Evolutionary conservation across 2,797 vertebrate genomes (phyloP).

Genomic region (Lindbergichthys nudifrons): DNA sequence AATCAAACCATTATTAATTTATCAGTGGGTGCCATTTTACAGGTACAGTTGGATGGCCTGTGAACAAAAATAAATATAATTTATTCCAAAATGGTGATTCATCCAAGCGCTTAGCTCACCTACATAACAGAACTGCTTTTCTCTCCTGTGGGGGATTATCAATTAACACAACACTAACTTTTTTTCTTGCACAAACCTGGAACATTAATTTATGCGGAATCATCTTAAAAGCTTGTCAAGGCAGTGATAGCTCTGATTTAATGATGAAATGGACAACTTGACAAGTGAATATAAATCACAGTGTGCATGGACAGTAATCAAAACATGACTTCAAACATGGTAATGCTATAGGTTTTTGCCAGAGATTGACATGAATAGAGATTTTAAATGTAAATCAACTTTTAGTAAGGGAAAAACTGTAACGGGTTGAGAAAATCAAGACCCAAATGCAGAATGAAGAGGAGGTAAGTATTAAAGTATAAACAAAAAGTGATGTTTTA

Average conservation of each 20-base stretch:
- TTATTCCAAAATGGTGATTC: slow-evolving; percentile 28
- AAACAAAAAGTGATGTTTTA: too few relatives aligned
- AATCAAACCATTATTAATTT: slow-evolving; percentile 17
- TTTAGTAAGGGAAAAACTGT: not conserved
- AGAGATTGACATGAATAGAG: not conserved
- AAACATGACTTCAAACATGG: slow-evolving; percentile 1
- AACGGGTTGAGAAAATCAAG: too few relatives aligned
- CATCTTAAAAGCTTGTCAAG: not conserved
- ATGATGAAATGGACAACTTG: not conserved
- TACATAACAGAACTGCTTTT: slow-evolving; percentile 28
- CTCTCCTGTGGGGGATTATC: slow-evolving; percentile 19
- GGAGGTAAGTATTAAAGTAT: too few relatives aligned
- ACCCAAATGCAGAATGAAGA: too few relatives aligned
- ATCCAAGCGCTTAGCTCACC: slow-evolving; percentile 10
- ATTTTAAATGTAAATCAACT: not conserved
- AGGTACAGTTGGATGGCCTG: not conserved
- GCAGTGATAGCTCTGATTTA: slow-evolving; percentile 10
- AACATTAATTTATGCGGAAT: slow-evolving; percentile 15
- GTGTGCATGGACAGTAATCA: not conserved
- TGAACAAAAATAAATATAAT: slow-evolving; percentile 22
- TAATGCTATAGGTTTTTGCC: not conserved
- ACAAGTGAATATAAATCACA: slow-evolving; percentile 1
- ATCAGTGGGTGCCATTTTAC: slow-evolving; percentile 8
- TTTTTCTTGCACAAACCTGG: slow-evolving; percentile 19
- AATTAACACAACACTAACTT: slow-evolving; percentile 20